Evolutionary conservation across 2,888 invertebrate genomes (phyloP).

Genomic region (Eremobia ochroleuca): DNA sequence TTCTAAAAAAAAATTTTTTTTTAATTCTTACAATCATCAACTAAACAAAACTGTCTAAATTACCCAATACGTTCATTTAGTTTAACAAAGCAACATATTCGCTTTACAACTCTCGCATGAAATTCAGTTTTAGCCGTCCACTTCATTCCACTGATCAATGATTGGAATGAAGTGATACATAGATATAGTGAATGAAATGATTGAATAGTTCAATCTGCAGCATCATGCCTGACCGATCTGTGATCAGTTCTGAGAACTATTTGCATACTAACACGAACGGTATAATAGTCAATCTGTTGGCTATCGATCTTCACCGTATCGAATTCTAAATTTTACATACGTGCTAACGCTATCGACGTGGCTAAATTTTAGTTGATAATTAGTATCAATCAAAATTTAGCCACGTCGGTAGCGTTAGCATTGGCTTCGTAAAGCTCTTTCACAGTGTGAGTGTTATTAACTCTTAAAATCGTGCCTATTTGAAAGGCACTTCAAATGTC

Average conservation of each 20-base stretch:
- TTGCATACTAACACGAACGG: conserved; percentile 2
- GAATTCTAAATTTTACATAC: background rate
- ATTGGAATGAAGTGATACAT: too few relatives aligned
- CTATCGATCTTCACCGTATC: background rate
- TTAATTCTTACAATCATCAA: background rate
- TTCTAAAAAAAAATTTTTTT: too few relatives aligned
- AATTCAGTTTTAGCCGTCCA: conserved; percentile 3
- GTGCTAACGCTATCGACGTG: too few relatives aligned
- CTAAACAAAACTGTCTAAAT: too few relatives aligned
- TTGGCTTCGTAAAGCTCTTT: background rate
- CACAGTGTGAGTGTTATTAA: background rate
- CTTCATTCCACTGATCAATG: background rate
- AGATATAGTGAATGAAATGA: conserved; percentile 4
- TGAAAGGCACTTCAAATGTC: too few relatives aligned
- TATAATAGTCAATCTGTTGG: background rate
- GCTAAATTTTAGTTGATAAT: too few relatives aligned
- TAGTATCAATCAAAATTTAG: background rate
- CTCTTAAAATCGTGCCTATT: too few relatives aligned
- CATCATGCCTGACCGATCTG: background rate
- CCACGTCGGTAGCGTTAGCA: background rate
- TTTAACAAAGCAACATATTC: background rate
- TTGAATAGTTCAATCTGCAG: conserved; percentile 23
- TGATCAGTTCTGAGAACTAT: background rate
- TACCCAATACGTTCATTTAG: background rate
- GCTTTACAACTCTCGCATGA: background rate